Base-by-base conservation (phyloP, 2,113 vertebrate genomes). In the Lampris megalopsis region DNA sequence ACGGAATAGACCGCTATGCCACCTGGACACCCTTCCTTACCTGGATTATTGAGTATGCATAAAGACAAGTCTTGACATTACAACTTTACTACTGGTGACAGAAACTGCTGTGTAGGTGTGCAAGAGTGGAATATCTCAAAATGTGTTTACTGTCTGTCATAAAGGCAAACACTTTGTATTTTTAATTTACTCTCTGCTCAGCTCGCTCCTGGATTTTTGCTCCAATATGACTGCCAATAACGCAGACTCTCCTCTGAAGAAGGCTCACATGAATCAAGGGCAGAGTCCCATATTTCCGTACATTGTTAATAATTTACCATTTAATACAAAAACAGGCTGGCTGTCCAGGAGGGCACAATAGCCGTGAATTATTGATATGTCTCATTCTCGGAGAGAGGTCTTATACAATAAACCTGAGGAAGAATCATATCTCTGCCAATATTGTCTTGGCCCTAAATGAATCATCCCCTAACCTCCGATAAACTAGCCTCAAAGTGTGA, bases 241-340 rank as follows among this genome's bases (percentile, higher is more conserved):
- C 42, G 40, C 52, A 64, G 73, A 9, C 71, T 41, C n/a, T 52
- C 71, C 73, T 2, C 50, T 24, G 24, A 24, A 24, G 13, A 67
- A 61, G 50, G 37, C 61, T 50, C 24, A 2, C 1, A 38, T 43
- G 47, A 42, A 69, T 70, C 80, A 13, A 58, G 42, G 77, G 56
- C 57, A 24, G 68, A 50, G 24, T 38, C 64, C 73, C 60, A 73
- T 70, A 81, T 85, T 79, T 85, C 81, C 77, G 70, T 54, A 76
- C 69, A 75, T 47, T 67, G 35, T 94, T 85, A 94, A 94, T 94
- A 93, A 94, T 94, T 94, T 73, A 94, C 56, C 86, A 80, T 91
- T 88, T 91, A 93, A 94, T 94, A 93, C 89, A 90, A 81, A 91
- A 87, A 87, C 87, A 83, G 89, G 85, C 84, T 58, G 85, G 60